These are phyloP conservation scores for Odocoileus virginianus DNA, from an alignment of 2,113 vertebrate species.

Conservation along the genomic window DNA sequence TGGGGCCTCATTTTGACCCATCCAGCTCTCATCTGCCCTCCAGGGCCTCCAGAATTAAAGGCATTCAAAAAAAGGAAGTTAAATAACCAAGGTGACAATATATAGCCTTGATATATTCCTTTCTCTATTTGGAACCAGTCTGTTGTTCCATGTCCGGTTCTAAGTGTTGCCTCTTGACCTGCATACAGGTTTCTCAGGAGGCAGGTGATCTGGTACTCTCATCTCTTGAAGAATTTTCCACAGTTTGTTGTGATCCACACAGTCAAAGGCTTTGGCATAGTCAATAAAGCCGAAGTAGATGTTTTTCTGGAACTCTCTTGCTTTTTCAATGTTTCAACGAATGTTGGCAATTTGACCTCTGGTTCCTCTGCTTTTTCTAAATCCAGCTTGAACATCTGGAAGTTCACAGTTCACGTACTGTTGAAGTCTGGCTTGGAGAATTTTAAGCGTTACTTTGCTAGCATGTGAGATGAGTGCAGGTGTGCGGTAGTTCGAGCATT, in stretches of 20 bases:
- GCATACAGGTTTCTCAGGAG: background rate
- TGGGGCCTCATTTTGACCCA: background rate
- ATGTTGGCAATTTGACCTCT: background rate
- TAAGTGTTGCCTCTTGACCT: background rate
- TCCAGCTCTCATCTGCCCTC: background rate
- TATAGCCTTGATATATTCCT: background rate
- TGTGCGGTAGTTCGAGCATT: background rate
- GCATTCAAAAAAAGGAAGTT: background rate
- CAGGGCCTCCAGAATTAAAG: background rate
- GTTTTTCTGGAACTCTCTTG: background rate
- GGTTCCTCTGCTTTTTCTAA: background rate
- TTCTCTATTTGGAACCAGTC: background rate
- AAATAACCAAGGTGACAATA: background rate
- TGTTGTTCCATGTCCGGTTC: background rate
- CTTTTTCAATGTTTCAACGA: background rate
- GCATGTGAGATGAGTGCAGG: background rate
- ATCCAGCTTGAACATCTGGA: background rate
- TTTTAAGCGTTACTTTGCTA: background rate
- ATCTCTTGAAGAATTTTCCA: background rate
- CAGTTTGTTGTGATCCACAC: background rate
- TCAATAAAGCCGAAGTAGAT: background rate
- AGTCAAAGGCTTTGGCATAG: background rate
- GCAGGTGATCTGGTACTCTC: background rate
- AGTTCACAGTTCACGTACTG: rapidly evolving
- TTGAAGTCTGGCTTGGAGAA: background rate